Evolutionary conservation across 37 sponge, comb jelly and placozoan genomes (phyloP), one percentile per base, ranked within the genome.

Genomic region (Spongia lamella): DNA sequence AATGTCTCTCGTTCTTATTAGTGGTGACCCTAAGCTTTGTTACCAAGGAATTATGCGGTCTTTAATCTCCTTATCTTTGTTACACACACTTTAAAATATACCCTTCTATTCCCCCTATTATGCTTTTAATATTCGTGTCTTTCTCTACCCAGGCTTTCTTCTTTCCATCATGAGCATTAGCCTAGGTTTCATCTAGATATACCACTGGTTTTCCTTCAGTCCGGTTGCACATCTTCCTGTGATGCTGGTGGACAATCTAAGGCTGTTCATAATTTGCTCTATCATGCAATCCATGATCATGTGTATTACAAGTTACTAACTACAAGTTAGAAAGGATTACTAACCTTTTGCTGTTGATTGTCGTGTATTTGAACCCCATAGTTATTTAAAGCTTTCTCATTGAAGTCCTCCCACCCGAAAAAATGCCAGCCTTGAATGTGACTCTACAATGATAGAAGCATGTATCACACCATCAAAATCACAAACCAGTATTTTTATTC

Each of bases 121-220:
- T 65, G 7, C 66, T 43, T 7, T 20, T 20, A 38, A 43, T 65
- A 17, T 38, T n/a, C 14, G 33, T 17, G 19, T 65, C 66, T n/a
- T 65, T 26, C 20, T 65, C 66, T 20, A 65, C 66, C 66, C 17
- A 65, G 66, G 37, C 37, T 20, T n/a, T 38, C 16, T 65, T 25
- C 38, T 65, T 24, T 6, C 37, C 37, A 31, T 65, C 37, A 65
- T 65, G 27, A 16, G 66, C 66, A 65, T 65, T 65, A 20, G 37
- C 66, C 66, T 43, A 65, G 33, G 66, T 65, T 65, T 65, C 66
- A 65, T 65, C 20, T 24, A 31, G 7, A 20, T 7, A 65, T 19
- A 65, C 37, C 6, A 65, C 7, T 65, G 66, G 62, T 65, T 31
- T 65, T 6, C 20, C n/a, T n/a, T 65, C 66, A 20, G 19, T 26